Evolutionary conservation across 2,888 invertebrate species (phyloP), one percentile per base, ranked within the genome.

Genomic region (Lysandra coridon): DNA sequence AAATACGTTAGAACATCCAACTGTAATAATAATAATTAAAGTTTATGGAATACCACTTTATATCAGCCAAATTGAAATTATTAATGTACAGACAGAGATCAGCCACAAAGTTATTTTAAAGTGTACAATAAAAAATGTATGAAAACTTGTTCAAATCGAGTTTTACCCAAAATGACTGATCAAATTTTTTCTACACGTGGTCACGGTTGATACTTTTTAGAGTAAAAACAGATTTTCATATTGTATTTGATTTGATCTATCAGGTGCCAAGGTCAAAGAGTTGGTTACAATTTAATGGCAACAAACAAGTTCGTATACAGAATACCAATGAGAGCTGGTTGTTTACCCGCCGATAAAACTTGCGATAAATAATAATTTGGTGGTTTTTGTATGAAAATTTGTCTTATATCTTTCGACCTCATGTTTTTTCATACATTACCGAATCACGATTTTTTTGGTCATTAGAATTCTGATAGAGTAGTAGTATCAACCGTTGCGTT

Each of bases 231-330:
- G 33, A 33, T 37, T 69, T 69, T 69, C 17, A 33, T 69, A 23
- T 23, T 62, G 62, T 62, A 10, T 64, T 33, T 69, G 33, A 69
- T 69, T 23, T 23, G 23, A 37, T 33, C 33, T 33, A 33, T 12
- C 69, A 33, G 57, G 57, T 57, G 57, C 69, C 69, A 69, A 69
- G 69, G 69, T 69, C 69, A 69, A 69, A 37, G 30, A 64, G 64
- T 64, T 37, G 69, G 69, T 7, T 14, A 37, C 14, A 37, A 33
- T 69, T 23, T 23, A 69, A 69, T 69, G 69, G 69, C 33, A 17
- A 69, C 69, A 37, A 69, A 69, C 77, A 77, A 37, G 77, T 60
- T 77, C 60, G 33, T 77, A 60, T 37, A 60, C 40, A 60, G 69
- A 69, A 69, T 69, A 69, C 69, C 23, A 69, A 69, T 69, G 69